These are phyloP conservation scores for Magallana ariakensis DNA, from an alignment of 1,140 invertebrate genomes.

Conservation along the genomic window DNA sequence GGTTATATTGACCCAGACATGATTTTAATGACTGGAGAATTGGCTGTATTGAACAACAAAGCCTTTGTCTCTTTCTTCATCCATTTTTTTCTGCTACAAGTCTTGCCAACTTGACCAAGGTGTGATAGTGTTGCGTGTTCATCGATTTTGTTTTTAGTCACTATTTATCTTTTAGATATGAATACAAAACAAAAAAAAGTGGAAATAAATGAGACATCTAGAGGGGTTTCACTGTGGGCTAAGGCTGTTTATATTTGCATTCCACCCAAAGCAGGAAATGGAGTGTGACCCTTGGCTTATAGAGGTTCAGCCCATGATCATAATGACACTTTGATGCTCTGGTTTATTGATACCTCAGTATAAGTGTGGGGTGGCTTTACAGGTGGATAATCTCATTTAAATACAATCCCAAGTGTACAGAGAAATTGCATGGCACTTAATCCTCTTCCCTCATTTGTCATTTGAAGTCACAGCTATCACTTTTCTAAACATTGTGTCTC, in stretches of 20 bases:
- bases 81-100: not conserved
- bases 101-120: not conserved
- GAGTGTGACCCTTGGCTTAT: not conserved
- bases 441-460: too few relatives aligned
- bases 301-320: not conserved
- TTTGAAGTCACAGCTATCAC: too few relatives aligned
- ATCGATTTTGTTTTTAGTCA: not conserved
- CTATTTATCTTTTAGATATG: not conserved
- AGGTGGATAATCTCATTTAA: not conserved
- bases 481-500: too few relatives aligned
- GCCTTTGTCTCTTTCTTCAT: not conserved
- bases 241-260: not conserved
- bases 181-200: too few relatives aligned
- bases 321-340: not conserved
- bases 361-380: not conserved
- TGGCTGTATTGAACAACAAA: not conserved
- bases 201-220: not conserved
- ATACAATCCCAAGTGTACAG: not conserved
- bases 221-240: not conserved
- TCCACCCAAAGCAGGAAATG: conserved; percentile 14
- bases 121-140: not conserved
- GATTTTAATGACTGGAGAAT: not conserved
- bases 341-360: not conserved
- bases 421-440: too few relatives aligned
- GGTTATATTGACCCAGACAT: not conserved